Percentiles rank a stretch among this genome's conserved stretches.
phyloP scores from a whole-genome alignment of 2,797 vertebrate species.

The Podarcis siculus region DNA sequence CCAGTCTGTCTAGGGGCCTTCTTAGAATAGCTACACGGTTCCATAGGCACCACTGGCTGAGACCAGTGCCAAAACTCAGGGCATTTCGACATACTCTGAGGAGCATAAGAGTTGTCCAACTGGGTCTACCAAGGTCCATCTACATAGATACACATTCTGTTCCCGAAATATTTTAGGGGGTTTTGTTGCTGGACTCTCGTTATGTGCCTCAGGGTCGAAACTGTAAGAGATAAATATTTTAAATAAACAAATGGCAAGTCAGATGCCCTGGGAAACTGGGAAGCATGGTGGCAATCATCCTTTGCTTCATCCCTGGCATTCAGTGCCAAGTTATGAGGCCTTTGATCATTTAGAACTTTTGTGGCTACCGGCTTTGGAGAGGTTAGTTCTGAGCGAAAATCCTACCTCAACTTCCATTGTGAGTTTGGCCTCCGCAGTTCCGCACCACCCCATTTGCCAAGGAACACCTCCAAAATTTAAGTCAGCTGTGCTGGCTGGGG shows the following conservation, averaged over 20 bases:
- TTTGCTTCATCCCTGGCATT: not conserved
- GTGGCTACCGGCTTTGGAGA: not conserved
- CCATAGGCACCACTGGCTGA: not conserved
- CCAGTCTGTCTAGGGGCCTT: constrained; percentile 5
- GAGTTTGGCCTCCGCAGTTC: not conserved
- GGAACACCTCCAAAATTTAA: not conserved
- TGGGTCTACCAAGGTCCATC: not conserved
- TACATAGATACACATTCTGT: no score
- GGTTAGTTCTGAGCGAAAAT: no score
- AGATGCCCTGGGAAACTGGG: not conserved
- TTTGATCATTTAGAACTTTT: not conserved
- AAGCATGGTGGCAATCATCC: no score
- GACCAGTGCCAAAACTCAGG: not conserved
- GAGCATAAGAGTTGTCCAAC: not conserved
- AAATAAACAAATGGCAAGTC: not conserved
- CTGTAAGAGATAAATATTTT: not conserved
- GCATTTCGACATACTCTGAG: not conserved
- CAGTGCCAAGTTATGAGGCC: not conserved
- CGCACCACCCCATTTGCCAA: not conserved
- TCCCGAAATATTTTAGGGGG: not conserved
- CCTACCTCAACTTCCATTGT: not conserved
- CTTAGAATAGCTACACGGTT: not conserved
- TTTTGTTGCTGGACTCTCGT: not conserved
- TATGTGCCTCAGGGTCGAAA: not conserved
- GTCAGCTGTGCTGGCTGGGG: not conserved